Conservation (phyloP, 2,113 vertebrate species). For the Heliornis fulica region DNA sequence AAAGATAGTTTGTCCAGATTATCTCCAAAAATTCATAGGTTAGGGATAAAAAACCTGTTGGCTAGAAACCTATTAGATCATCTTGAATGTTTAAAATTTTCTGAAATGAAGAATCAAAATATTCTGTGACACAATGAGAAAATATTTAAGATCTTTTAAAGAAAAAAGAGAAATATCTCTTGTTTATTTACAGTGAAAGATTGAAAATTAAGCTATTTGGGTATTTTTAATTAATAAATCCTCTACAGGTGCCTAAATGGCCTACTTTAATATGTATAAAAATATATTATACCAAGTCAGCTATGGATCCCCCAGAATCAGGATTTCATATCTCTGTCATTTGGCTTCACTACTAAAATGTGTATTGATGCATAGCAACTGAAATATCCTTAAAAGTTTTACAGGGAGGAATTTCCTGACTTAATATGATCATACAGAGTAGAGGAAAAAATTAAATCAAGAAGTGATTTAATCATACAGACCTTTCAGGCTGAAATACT, state of each 20-base stretch:
- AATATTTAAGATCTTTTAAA: not conserved
- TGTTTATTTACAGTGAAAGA: not conserved
- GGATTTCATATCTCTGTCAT: not conserved
- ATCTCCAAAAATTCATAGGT: not conserved
- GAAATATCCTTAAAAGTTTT: not conserved
- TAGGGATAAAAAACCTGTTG: not conserved
- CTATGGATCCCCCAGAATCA: not conserved
- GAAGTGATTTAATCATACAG: slow-evolving; percentile 43
- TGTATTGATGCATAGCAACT: not conserved
- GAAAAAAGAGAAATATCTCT: not conserved
- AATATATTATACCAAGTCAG: not conserved
- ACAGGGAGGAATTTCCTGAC: slow-evolving; percentile 3
- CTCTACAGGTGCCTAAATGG: not conserved
- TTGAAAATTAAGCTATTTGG: not conserved
- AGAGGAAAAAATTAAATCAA: slow-evolving; percentile 37
- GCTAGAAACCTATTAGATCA: not conserved
- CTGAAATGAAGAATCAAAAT: not conserved
- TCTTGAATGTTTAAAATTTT: not conserved
- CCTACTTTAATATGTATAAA: not conserved
- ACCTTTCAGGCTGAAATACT: slow-evolving; percentile 41
- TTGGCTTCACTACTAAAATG: not conserved
- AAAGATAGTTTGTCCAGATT: not conserved
- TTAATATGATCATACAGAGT: not conserved
- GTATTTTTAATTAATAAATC: not conserved
- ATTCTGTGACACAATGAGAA: not conserved